These are phyloP conservation scores for Caenorhabditis panamensis DNA, from an alignment of 2,888 invertebrate genomes.

Conservation along the genomic window DNA sequence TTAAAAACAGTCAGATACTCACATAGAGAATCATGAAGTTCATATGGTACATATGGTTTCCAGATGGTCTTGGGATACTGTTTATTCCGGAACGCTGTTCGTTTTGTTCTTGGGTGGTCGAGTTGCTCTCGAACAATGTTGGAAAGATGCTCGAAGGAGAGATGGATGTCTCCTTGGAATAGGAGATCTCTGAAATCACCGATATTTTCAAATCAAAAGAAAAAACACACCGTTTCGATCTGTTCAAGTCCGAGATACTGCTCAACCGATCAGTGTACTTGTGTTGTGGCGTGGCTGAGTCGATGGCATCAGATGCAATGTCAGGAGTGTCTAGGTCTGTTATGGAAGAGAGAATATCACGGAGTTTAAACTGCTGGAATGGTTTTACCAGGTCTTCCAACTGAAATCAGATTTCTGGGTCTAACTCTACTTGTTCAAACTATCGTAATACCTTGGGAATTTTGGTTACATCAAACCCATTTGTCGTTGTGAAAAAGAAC, in stretches of 20 bases:
- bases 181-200: slow-evolving; percentile 50
- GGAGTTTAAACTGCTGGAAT: slow-evolving; percentile 35
- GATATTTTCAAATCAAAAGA: background rate
- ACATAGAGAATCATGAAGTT: slow-evolving; percentile 53
- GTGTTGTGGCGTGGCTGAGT: slow-evolving; percentile 8
- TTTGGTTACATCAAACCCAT: slow-evolving; percentile 17
- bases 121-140: slow-evolving; percentile 59
- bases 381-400: slow-evolving; percentile 38
- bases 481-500: background rate
- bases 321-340: slow-evolving; percentile 43
- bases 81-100: slow-evolving; percentile 52
- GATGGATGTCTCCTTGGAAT: slow-evolving; percentile 64
- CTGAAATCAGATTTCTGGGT: slow-evolving; percentile 7
- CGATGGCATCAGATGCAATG: slow-evolving; percentile 3
- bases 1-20: slow-evolving; percentile 1
- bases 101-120: slow-evolving; percentile 43
- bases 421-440: background rate
- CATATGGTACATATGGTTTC: slow-evolving; percentile 56
- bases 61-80: slow-evolving; percentile 60
- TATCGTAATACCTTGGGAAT: slow-evolving; percentile 25
- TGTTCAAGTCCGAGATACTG: slow-evolving; percentile 56
- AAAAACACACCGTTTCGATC: slow-evolving; percentile 35
- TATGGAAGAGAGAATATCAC: slow-evolving; percentile 41
- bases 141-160: slow-evolving; percentile 54
- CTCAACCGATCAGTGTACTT: slow-evolving; percentile 49